phyloP scores from a whole-genome alignment of 1,140 invertebrate genomes.

The Tetragnatha versicolor region DNA sequence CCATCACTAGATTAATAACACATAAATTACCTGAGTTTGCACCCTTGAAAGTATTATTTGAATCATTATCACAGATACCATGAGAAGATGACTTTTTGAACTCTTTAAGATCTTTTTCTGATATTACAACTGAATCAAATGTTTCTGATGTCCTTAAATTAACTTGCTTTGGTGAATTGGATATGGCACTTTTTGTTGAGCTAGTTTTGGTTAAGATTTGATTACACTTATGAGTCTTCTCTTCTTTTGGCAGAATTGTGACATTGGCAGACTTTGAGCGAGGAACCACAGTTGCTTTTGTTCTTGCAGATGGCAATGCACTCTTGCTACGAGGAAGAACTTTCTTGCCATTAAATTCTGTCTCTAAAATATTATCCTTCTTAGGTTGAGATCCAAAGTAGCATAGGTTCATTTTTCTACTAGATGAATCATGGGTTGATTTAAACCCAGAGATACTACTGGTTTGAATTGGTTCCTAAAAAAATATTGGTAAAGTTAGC shows the following conservation, averaged over 20 bases:
- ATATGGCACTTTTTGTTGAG: background rate
- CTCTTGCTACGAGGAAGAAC: conserved; percentile 12
- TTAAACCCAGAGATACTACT: background rate
- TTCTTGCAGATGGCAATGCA: background rate
- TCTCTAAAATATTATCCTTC: background rate
- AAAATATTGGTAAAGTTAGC: background rate
- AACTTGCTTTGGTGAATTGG: background rate
- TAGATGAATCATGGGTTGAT: background rate
- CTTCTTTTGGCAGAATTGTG: background rate
- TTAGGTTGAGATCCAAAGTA: background rate
- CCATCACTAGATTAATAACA: background rate
- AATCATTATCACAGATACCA: background rate
- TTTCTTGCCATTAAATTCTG: background rate
- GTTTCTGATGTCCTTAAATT: background rate
- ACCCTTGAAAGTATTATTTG: background rate
- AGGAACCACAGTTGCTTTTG: background rate
- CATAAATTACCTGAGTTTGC: background rate
- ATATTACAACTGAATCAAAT: background rate
- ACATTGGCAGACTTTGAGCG: conserved; percentile 17
- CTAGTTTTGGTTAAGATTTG: background rate
- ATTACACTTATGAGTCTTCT: background rate
- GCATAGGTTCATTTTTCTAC: background rate
- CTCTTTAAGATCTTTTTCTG: background rate
- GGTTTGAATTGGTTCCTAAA: background rate
- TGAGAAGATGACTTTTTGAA: background rate